Percentiles rank a stretch among this genome's conserved stretches.
These are phyloP conservation scores for Drosophila navojoa DNA, from an alignment of 1,140 invertebrate genomes.

Conservation along the genomic window DNA sequence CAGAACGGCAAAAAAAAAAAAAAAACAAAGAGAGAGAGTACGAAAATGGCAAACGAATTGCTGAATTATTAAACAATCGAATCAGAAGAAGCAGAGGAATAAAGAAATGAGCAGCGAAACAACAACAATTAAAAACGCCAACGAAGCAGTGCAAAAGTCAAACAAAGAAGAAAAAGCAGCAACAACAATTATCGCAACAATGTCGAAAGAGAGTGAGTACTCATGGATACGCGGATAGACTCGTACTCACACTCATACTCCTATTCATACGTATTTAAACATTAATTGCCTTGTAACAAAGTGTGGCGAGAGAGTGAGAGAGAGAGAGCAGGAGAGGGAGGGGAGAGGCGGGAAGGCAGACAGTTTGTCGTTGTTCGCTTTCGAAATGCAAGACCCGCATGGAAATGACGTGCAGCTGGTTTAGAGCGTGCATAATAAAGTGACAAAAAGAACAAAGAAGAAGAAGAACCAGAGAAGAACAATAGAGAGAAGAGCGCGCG, in stretches of 20 bases:
- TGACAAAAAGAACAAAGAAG: conserved; percentile 33
- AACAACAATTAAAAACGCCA: conserved; percentile 76
- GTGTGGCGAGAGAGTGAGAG: not conserved
- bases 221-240: conserved; percentile 29
- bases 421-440: conserved; percentile 70
- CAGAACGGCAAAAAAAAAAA: not conserved
- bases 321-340: not conserved
- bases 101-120: conserved; percentile 25
- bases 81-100: conserved; percentile 19
- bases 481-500: conserved; percentile 5
- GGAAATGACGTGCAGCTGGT: conserved; percentile 59
- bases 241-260: not conserved
- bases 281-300: conserved; percentile 46
- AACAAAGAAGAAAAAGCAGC: conserved; percentile 53
- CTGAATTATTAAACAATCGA: conserved; percentile 52
- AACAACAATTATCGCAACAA: conserved; percentile 46
- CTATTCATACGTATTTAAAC: conserved; percentile 30
- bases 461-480: not conserved
- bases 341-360: not conserved
- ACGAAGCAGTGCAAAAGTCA: conserved; percentile 71
- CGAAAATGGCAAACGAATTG: conserved; percentile 19
- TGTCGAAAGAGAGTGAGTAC: conserved; percentile 32
- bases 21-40: not conserved
- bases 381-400: conserved; percentile 65
- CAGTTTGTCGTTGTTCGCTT: conserved; percentile 28